Evolutionary conservation across 1,140 invertebrate species (phyloP).

Genomic region (Zophobas atratus): DNA sequence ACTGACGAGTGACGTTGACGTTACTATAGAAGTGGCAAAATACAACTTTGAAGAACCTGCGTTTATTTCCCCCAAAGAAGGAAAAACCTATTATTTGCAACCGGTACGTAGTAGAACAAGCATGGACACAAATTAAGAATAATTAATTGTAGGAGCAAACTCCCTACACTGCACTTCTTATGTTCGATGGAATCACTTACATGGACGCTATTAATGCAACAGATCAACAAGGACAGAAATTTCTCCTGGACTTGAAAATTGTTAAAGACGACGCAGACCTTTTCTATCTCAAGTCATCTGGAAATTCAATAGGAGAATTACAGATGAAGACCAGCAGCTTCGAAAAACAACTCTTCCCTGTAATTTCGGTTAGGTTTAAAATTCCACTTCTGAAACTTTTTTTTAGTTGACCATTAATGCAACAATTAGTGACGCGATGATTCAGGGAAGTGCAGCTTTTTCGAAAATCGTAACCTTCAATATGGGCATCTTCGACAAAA

Average conservation of each 20-base stretch:
- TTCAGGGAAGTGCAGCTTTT: too few relatives aligned
- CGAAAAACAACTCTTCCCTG: conserved; percentile 28
- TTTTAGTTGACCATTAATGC: conserved; percentile 40
- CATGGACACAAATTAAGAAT: neutral
- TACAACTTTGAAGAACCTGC: conserved; percentile 70
- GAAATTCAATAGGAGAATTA: conserved; percentile 5
- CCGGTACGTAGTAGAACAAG: conserved; percentile 38
- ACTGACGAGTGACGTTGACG: conserved; percentile 62
- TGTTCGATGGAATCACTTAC: neutral
- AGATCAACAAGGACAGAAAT: conserved; percentile 46
- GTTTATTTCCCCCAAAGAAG: conserved; percentile 67
- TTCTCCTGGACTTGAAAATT: conserved; percentile 1
- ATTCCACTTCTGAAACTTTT: neutral
- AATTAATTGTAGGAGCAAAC: too few relatives aligned
- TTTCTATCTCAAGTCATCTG: neutral
- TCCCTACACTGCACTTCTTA: too few relatives aligned
- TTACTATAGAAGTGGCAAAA: conserved; percentile 67
- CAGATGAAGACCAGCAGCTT: conserved; percentile 1
- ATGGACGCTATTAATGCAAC: conserved; percentile 46
- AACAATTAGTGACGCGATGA: too few relatives aligned
- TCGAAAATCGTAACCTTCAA: neutral
- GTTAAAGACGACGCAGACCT: neutral
- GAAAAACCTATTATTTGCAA: conserved; percentile 64
- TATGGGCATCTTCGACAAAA: conserved; percentile 39
- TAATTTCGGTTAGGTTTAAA: conserved; percentile 23